Evolutionary conservation across 2,113 vertebrate species (phyloP), one percentile per base, ranked within the genome.

Genomic region (Leptocoma aspasia): DNA sequence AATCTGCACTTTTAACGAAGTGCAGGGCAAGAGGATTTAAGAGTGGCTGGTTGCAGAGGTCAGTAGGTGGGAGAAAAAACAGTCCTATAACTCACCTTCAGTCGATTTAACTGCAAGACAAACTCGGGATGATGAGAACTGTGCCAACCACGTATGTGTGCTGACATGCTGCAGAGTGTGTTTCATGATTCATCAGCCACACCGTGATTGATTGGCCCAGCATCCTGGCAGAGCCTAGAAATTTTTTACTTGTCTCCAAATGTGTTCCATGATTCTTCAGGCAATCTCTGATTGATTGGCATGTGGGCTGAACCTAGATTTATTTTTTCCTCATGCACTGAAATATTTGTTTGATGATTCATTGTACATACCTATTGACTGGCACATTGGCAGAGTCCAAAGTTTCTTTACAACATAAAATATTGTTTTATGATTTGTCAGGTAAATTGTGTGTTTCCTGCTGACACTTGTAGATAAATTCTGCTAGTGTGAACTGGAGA

Each of bases 121-220:
- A 96, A 95, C 89, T 96, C n/a, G 7, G 82, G 96, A 56, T 89
- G 90, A 92, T 94, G 95, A 96, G 70, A 95, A 80, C 39, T 31
- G 93, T 95, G 94, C 92, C 95, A 95, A 77, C 84, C 11, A 71
- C 0, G n/a, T 95, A 95, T 96, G 85, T 80, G 97, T 88, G 86
- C 94, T 95, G 97, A 97, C 97, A 96, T 11, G 94, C 89, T 87
- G 85, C 85, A 78, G 86, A 96, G 80, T 69, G 80, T 68, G 93
- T 94, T 96, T 97, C 94, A 86, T 95, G 96, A 97, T 97, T 97
- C 97, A 97, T 97, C 97, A 96, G 83, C 86, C 3, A 27, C 85
- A 81, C 68, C 1, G 2, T 95, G 96, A 97, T 96, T 97, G 97
- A 97, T 97, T 89, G 89, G 94, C 85, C 86, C 82, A 86, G 77